Base-by-base conservation (phyloP, 2,888 invertebrate genomes). In the Oxyscelio sp. region DNA sequence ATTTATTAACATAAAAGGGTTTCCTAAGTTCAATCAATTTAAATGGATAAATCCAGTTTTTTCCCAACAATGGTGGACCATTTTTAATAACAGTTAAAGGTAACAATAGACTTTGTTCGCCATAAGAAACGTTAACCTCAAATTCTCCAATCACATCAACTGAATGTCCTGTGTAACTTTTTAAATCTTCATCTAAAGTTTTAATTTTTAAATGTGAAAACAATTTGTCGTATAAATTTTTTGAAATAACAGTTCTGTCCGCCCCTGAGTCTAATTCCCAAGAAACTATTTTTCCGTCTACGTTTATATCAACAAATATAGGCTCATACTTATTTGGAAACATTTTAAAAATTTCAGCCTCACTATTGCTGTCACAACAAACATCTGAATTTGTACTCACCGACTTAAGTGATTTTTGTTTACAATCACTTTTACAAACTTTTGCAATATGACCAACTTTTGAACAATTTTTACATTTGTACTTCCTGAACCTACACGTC, bases 181-280 rank as follows among this genome's bases (percentile, higher is more conserved):
- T 27, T 6, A 27, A 27, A 27, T 27, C 27, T 27, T 27, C 27
- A 27, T 27, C 27, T 27, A 27, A 27, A 27, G 6, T 27, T 27
- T 27, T 6, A 27, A 27, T 27, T 27, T 27, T 27, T 5, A 27
- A 5, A 27, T 27, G 27, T 27, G 27, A 27, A 27, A 27, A 27
- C 6, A 27, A 27, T 27, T 27, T 27, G 27, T 27, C 27, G 27
- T 27, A 27, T 27, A 27, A 27, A 27, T 4, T 27, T 27, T 27
- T 27, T 27, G 27, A 27, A 27, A 27, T 27, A 5, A 27, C 27
- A 27, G 27, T 27, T 27, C 27, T 27, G 27, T 27, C 87, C 0
- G 90, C 89, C 52, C 91, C 90, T 68, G 89, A 88, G 63, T 87
- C 78, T 22, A 91, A 70, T 75, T 87, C 80, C 13, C 9, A 22